Evolutionary conservation across 2,113 vertebrate species (phyloP).

Genomic region (Aepyceros melampus): DNA sequence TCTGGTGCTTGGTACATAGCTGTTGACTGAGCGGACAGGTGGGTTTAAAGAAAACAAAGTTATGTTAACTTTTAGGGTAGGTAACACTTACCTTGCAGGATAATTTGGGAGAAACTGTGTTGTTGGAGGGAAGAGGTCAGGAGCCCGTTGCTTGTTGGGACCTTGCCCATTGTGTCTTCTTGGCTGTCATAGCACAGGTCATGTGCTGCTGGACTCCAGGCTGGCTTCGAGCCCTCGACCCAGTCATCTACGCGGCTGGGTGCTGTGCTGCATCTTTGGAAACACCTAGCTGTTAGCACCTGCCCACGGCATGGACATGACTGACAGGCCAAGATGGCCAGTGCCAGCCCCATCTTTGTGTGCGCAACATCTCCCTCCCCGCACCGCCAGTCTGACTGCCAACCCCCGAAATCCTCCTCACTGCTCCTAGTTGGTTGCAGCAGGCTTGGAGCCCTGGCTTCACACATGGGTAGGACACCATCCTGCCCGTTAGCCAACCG

Average conservation of each 20-base stretch:
- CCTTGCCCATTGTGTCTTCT: not conserved
- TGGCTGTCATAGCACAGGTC: not conserved
- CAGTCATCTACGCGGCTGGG: not conserved
- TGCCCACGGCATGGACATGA: not conserved
- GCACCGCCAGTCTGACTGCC: rapidly evolving
- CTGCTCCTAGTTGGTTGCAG: not conserved
- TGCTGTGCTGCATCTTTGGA: not conserved
- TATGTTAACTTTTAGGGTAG: not conserved
- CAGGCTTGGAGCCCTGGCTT: not conserved
- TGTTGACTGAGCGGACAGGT: not conserved
- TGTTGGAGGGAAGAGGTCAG: not conserved
- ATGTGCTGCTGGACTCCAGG: not conserved
- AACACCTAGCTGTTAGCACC: not conserved
- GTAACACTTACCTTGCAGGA: not conserved
- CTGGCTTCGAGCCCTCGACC: no score
- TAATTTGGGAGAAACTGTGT: not conserved
- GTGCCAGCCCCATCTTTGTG: no score
- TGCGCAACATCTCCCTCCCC: not conserved
- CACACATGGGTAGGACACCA: rapidly evolving
- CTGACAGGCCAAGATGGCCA: no score
- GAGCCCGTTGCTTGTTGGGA: not conserved
- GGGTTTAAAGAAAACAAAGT: not conserved
- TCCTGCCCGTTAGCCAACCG: rapidly evolving
- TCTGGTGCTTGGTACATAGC: not conserved
- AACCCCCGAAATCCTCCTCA: not conserved